Conservation (phyloP, 92 coral and sea anemone genomes). For the Parazoanthus darwini region DNA sequence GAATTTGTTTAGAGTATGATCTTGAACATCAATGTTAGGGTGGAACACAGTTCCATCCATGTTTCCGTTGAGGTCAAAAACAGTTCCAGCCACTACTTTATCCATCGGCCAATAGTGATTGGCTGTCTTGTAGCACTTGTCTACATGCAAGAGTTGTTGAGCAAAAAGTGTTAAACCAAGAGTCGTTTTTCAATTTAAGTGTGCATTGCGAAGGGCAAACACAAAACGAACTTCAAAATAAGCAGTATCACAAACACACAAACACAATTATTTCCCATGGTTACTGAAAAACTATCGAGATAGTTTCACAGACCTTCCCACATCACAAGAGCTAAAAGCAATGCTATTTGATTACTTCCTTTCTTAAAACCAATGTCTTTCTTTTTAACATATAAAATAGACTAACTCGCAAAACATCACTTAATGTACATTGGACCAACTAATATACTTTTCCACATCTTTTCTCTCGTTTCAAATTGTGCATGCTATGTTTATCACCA, state of each 20-base stretch:
- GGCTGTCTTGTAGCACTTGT: conserved; percentile 77
- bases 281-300: no score
- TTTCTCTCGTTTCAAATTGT: no score
- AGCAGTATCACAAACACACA: not conserved
- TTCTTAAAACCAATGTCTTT: no score
- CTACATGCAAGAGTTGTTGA: conserved; percentile 35
- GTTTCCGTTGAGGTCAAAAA: conserved; percentile 67
- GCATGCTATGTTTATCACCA: no score
- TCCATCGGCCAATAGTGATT: conserved; percentile 92
- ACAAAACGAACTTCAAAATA: not conserved
- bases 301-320: no score
- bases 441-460: no score
- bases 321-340: no score
- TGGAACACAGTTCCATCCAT: conserved; percentile 51
- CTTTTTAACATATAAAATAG: no score
- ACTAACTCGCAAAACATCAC: no score
- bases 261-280: no score
- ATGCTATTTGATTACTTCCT: no score
- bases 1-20: not conserved
- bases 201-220: not conserved
- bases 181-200: not conserved
- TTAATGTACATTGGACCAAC: no score
- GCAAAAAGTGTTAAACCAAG: not conserved
- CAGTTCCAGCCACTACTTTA: conserved; percentile 48
- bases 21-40: conserved; percentile 19